Evolutionary conservation across 2,113 vertebrate species (phyloP).

Genomic region (Cynocephalus volans): DNA sequence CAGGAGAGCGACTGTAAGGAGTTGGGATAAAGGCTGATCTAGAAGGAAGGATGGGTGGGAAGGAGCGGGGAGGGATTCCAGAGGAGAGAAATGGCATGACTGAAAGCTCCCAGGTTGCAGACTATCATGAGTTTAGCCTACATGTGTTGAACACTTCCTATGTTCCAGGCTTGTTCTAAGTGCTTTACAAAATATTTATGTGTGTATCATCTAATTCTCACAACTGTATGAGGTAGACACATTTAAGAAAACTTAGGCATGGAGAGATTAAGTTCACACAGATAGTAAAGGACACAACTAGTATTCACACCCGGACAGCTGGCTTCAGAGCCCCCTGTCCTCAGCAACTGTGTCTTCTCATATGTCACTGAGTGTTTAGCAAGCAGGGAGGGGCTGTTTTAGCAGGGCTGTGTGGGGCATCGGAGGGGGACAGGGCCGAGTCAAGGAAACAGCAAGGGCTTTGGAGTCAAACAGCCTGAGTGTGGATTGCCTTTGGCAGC

Average conservation of each 20-base stretch:
- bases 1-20: not conserved
- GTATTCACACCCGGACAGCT: not conserved
- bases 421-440: not conserved
- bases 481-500: not conserved
- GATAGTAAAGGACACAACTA: not conserved
- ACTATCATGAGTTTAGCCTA: not conserved
- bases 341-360: not conserved
- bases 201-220: not conserved
- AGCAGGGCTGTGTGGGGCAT: not conserved
- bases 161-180: not conserved
- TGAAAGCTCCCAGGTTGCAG: not conserved
- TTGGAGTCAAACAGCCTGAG: not conserved
- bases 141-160: not conserved
- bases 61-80: not conserved
- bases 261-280: not conserved
- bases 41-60: not conserved
- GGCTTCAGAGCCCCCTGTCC: not conserved
- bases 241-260: not conserved
- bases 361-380: not conserved
- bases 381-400: not conserved
- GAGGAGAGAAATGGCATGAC: not conserved
- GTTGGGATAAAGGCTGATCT: not conserved
- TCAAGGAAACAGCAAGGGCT: not conserved
- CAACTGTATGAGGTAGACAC: not conserved
- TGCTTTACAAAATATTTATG: not conserved